phyloP scores from a whole-genome alignment of 2,888 invertebrate species.

The Ennomos fuscantarius region DNA sequence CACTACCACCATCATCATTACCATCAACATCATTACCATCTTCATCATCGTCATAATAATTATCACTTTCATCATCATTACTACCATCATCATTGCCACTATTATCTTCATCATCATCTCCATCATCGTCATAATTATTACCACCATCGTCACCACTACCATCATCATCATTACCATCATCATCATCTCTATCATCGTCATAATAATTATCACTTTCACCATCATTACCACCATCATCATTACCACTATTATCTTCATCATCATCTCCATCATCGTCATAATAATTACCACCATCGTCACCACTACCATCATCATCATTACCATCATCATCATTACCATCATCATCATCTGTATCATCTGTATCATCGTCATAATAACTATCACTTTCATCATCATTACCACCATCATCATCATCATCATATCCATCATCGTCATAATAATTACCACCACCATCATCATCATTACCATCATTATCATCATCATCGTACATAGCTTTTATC shows the following conservation, averaged over 20 bases:
- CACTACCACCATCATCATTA: neutral
- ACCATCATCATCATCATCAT: no score
- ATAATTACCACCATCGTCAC: neutral
- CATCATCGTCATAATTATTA: no score
- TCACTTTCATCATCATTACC: neutral
- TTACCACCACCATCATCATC: neutral
- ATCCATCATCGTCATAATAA: no score
- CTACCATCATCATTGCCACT: no score
- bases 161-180: neutral
- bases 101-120: no score
- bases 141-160: slow-evolving; percentile 11
- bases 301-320: neutral
- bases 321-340: neutral
- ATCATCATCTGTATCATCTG: no score
- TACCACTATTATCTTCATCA: neutral
- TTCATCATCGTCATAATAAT: no score
- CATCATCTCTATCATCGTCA: no score
- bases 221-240: no score
- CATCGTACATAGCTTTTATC: no score
- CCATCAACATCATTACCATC: neutral
- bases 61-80: neutral
- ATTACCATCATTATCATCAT: no score
- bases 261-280: slow-evolving; percentile 12
- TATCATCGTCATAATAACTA: no score
- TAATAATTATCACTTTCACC: neutral